A percentile compares a stretch with the other conserved stretches of the same genome.
Conservation (phyloP, 2,888 invertebrate genomes). For the Tenthredo distinguenda region DNA sequence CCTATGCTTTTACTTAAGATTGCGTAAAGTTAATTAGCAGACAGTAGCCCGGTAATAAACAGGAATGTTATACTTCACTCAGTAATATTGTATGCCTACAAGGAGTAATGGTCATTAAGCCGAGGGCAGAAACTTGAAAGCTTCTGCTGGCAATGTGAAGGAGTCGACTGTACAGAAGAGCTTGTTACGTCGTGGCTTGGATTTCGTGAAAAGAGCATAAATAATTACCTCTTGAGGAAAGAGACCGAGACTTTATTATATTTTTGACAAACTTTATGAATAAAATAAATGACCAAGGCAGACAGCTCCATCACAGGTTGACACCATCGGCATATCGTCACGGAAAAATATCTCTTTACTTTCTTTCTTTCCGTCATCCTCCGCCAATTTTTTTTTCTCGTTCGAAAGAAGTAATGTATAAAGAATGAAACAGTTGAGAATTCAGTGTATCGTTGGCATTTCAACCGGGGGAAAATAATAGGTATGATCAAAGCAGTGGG, state of each 20-base stretch:
- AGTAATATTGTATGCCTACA: neutral
- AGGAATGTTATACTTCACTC: neutral
- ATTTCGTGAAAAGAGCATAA: neutral
- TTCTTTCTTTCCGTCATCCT: neutral
- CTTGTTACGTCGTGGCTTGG: neutral
- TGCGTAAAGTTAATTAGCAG: neutral
- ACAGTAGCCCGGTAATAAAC: conserved; percentile 8
- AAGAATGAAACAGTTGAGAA: neutral
- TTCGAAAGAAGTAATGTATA: neutral
- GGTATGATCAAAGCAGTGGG: neutral
- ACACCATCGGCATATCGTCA: neutral
- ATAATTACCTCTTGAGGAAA: neutral
- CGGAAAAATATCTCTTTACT: neutral
- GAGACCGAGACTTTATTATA: neutral
- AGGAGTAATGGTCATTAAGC: neutral
- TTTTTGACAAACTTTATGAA: neutral
- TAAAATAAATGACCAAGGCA: neutral
- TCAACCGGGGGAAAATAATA: neutral
- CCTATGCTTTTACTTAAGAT: neutral
- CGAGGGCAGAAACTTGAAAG: neutral
- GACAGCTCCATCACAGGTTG: neutral
- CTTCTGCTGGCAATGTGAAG: neutral
- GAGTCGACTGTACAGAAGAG: neutral
- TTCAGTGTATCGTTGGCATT: neutral
- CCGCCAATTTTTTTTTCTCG: neutral